Evolutionary conservation across 2,113 vertebrate species (phyloP), one percentile per base, ranked within the genome.

Genomic region (Ictalurus punctatus): DNA sequence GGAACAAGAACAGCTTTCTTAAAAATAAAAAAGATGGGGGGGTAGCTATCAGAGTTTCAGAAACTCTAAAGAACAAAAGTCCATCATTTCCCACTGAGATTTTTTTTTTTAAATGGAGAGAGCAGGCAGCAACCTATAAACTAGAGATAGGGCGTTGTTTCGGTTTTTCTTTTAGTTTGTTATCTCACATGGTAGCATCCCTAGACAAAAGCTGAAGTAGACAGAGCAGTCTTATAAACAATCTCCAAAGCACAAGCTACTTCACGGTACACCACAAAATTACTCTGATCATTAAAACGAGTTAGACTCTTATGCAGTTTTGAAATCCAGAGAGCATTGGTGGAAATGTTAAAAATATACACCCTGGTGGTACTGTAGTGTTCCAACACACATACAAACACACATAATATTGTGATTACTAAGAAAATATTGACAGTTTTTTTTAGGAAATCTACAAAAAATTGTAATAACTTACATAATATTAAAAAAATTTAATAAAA

Each of bases 61-160:
- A 76, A 74, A 74, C 44, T 48, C 23, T 48, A 25, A 21, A 78
- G 65, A 80, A 80, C 44, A 89, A 85, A 89, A 65, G 21, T 84
- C 59, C 7, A 71, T 79, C 63, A 21, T 76, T 14, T 74, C 67
- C n/a, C 67, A 61, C 54, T 8, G 81, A 25, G 37, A 48, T 48
- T 48, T 44, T 40, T 44, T 44, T 44, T 44, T 44, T 44, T 44
- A 7, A 79, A 58, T 27, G 69, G 6, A 54, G 44, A 30, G n/a
- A 25, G 9, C n/a, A 79, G 37, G 30, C 48, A 79, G 44, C 44
- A 40, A 52, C 44, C 58, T 21, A 74, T 21, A 40, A 19, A 85
- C 19, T 58, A 78, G 69, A 84, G 34, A 89, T 6, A 56, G 16
- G 23, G 48, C 30, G 69, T 80, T 80, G n/a, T 44, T 3, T 44